Evolutionary conservation across 2,797 vertebrate genomes (phyloP).

Genomic region (Discoglossus pictus): DNA sequence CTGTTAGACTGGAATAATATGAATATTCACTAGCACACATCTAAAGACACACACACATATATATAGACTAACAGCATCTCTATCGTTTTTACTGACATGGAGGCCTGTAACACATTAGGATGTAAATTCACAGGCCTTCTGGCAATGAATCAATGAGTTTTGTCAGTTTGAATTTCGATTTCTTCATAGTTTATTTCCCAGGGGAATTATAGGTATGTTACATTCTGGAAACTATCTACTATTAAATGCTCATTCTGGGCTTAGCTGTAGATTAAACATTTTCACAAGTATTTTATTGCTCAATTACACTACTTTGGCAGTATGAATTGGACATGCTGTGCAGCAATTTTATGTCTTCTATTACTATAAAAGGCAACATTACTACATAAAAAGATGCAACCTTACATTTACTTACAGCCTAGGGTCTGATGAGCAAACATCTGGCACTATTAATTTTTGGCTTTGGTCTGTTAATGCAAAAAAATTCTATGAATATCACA

Average conservation of each 20-base stretch:
- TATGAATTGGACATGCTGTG: conserved; percentile 28
- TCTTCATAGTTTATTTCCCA: conserved; percentile 34
- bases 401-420: conserved; percentile 25
- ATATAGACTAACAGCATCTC: no score
- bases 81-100: conserved; percentile 6
- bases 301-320: conserved; percentile 46
- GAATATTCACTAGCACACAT: no score
- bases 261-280: conserved; percentile 45
- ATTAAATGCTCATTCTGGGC: conserved; percentile 43
- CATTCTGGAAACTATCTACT: conserved; percentile 32
- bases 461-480: conserved; percentile 29
- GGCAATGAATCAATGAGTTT: conserved; percentile 24
- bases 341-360: conserved; percentile 39
- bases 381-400: conserved; percentile 12
- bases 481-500: conserved; percentile 9
- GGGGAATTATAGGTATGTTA: conserved; percentile 28
- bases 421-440: conserved; percentile 42
- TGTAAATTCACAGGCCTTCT: conserved; percentile 11
- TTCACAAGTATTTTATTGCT: conserved; percentile 50
- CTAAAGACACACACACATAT: no score
- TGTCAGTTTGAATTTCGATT: conserved; percentile 26
- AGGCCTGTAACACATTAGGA: conserved; percentile 6
- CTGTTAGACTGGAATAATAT: no score
- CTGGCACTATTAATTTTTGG: conserved; percentile 35
- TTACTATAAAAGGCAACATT: conserved; percentile 34